Evolutionary conservation across 2,797 vertebrate genomes (phyloP).

Genomic region (Fratercula arctica): DNA sequence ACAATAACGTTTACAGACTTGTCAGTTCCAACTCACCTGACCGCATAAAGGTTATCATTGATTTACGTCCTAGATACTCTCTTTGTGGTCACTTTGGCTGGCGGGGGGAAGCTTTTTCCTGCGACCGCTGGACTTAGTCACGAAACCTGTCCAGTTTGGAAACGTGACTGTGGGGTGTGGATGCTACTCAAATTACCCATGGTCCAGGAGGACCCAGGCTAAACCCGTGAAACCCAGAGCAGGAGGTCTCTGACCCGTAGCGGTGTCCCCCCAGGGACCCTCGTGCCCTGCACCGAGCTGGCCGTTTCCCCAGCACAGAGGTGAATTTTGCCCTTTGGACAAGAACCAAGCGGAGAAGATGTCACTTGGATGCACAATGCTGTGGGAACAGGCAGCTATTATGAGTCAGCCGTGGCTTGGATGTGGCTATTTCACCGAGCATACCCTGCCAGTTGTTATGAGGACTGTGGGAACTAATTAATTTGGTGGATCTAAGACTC

Average conservation of each 20-base stretch:
- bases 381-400: conserved; percentile 36
- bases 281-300: accelerated
- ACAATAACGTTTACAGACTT: neutral
- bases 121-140: neutral
- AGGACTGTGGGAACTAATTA: conserved; percentile 44
- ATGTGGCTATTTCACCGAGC: neutral
- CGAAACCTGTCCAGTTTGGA: neutral
- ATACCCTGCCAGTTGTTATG: conserved; percentile 25
- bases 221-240: neutral
- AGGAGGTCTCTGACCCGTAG: neutral
- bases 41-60: neutral
- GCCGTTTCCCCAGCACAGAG: neutral
- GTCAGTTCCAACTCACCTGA: neutral
- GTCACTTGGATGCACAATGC: neutral
- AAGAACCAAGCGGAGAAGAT: neutral
- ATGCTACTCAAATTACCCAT: neutral
- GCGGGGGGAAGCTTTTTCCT: neutral
- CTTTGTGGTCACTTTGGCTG: neutral
- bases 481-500: conserved; percentile 20
- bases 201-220: neutral
- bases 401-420: neutral
- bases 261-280: neutral
- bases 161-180: neutral
- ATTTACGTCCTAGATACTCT: neutral
- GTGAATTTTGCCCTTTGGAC: neutral